Base-by-base conservation (phyloP, 2,797 vertebrate genomes). In the Scolopax rusticola region DNA sequence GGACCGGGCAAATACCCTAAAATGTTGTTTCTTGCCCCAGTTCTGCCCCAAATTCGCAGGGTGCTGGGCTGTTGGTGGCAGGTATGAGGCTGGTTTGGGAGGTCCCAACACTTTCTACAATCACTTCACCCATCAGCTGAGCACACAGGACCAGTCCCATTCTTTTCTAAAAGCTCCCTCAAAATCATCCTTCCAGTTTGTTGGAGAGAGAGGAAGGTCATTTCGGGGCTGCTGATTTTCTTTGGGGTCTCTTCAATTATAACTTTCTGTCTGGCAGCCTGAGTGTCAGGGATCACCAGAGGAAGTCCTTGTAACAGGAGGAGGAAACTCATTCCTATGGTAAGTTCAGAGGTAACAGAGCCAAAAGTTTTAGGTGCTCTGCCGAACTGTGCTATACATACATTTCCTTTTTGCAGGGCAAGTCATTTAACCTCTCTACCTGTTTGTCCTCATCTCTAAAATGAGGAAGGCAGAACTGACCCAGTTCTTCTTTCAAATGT, bases 381-480 rank as follows among this genome's bases (percentile, higher is more conserved):
- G 85, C 65, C 7, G 5, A 90, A 76, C 11, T 36, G 43, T 24
- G 27, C 77, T 50, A 11, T 24, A 45, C 25, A 51, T 8, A 13
- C 73, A n/a, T 47, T 79, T 85, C 45, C 74, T 87, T 81, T 91
- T 21, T n/a, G 43, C 77, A 94, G 95, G 94, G 91, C 94, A 96
- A 88, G 93, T 23, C 87, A 47, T 59, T 97, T 97, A 96, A 95
- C 93, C 89, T 79, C 79, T 67, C 86, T 56, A 67, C 65, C 87
- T 94, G 87, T 91, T 89, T 95, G 85, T 88, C 79, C 85, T 81
- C 79, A 16, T 60, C 93, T 76, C 89, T 56, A 14, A 86, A 96
- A 96, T 1, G 85, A 94, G 93, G 95, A 53, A 82, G 96, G 96
- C 94, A 96, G 96, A 71, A 18, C 93, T 82, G 94, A 94, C 91